Evolutionary conservation across 2,113 vertebrate genomes (phyloP), one percentile per base, ranked within the genome.

Genomic region (Menidia beryllina): DNA sequence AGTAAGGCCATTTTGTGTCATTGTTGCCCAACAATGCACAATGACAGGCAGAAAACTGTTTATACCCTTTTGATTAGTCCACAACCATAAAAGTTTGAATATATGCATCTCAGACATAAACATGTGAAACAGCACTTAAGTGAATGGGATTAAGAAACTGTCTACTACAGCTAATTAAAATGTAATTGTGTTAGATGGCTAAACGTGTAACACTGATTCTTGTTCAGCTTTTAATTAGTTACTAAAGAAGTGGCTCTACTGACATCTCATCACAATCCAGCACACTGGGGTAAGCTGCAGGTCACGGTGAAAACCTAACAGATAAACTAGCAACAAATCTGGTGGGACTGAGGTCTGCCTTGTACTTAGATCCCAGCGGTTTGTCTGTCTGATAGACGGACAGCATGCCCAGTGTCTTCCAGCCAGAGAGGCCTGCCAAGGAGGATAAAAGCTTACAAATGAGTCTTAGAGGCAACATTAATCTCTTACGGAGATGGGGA

Each of bases 381-480:
- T 69, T 78, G 54, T 72, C 65, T 81, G 79, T 77, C 61, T 79
- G 72, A 69, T 49, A 24, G 27, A 43, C 73, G 63, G 77, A 85
- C 60, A 70, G 58, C 70, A 62, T 36, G 53, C 21, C 67, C 48
- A 41, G 62, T 50, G 75, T 72, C 58, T 82, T 71, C 59, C 69
- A 73, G 77, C 73, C 63, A 52, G 41, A 77, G 66, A 51, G 69
- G 25, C 34, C 55, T 67, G 76, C 20, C 43, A 88, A 75, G 43
- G 38, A 60, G 38, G 86, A 83, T 63, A 78, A 81, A 70, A 15
- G 75, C 70, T 27, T 79, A 76, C 57, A 83, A 74, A 83, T 71
- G 72, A 69, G 63, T 66, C 58, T 83, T 70, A 60, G 61, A 67
- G 45, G 54, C 59, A 74, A 48, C 30, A 61, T 86, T 82, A 23